Evolutionary conservation across 35 echinoderm and acorn worm species (phyloP).

Genomic region (Hemicentrotus pulcherrimus): DNA sequence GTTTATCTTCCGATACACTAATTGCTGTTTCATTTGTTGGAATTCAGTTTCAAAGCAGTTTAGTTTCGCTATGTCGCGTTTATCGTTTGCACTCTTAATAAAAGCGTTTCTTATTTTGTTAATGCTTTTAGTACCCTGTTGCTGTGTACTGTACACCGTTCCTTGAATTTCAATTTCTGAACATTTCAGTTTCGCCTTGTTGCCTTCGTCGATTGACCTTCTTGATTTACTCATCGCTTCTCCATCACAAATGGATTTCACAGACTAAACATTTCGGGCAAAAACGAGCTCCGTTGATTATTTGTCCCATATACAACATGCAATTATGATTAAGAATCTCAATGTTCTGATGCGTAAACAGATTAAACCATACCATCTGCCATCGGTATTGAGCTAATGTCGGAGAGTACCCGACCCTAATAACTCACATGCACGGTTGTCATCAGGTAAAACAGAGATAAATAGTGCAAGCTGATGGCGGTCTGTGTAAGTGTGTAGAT

Average conservation of each 20-base stretch:
- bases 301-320: slow-evolving; percentile 4
- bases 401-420: background rate
- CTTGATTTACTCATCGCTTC: slow-evolving; percentile 4
- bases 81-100: too few species aligned
- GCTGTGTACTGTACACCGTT: too few species aligned
- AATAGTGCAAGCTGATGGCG: background rate
- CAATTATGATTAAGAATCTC: background rate
- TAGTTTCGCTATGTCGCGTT: too few species aligned
- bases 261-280: background rate
- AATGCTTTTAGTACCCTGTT: too few species aligned
- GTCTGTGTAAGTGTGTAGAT: background rate
- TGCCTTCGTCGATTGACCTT: background rate
- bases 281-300: slow-evolving; percentile 1
- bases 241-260: background rate
- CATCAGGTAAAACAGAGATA: background rate
- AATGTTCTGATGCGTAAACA: background rate
- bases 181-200: slow-evolving; percentile 10
- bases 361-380: background rate
- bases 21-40: too few species aligned
- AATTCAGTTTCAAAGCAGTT: too few species aligned
- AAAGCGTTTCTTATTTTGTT: too few species aligned
- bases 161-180: background rate
- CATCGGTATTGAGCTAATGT: background rate
- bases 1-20: too few species aligned
- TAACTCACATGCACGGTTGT: background rate